Evolutionary conservation across 2,888 invertebrate genomes (phyloP).

Genomic region (Monoplex corrugatus): DNA sequence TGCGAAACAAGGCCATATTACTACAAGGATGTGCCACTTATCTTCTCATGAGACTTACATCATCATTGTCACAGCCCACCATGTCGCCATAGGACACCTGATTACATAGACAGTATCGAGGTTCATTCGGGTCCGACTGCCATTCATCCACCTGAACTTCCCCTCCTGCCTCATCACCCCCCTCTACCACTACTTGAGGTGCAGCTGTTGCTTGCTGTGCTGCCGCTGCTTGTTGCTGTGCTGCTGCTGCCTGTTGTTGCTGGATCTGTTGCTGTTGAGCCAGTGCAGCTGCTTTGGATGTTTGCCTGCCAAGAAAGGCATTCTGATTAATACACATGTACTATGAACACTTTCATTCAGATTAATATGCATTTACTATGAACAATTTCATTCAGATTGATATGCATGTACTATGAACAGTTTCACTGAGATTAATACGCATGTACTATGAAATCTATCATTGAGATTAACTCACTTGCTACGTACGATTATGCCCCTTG

Average conservation of each 20-base stretch:
- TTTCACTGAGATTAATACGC: too few species aligned
- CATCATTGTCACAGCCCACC: constrained; percentile 99
- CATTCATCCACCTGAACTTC: constrained; percentile 86
- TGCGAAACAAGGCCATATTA: too few species aligned
- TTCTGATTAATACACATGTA: too few species aligned
- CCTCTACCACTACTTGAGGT: constrained; percentile 68
- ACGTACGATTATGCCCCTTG: too few species aligned
- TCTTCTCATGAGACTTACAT: constrained; percentile 86
- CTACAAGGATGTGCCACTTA: too few species aligned
- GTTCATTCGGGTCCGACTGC: constrained; percentile 98
- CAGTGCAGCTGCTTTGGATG: constrained; percentile 72
- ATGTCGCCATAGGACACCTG: constrained; percentile 99
- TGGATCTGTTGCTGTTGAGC: constrained; percentile 81
- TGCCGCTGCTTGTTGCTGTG: constrained; percentile 68
- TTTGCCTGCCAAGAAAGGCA: constrained; percentile 65
- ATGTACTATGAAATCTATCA: too few species aligned
- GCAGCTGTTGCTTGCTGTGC: constrained; percentile 75
- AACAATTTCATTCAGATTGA: too few species aligned
- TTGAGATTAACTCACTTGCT: too few species aligned
- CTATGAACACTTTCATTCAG: too few species aligned
- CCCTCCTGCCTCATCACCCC: constrained; percentile 68
- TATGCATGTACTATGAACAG: too few species aligned
- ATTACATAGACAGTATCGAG: constrained; percentile 97
- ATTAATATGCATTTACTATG: too few species aligned
- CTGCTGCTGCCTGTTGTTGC: constrained; percentile 57